Percentiles rank a stretch among this genome's conserved stretches.
phyloP scores from a whole-genome alignment of 1,140 invertebrate species.

The Diachasma alloeum region DNA sequence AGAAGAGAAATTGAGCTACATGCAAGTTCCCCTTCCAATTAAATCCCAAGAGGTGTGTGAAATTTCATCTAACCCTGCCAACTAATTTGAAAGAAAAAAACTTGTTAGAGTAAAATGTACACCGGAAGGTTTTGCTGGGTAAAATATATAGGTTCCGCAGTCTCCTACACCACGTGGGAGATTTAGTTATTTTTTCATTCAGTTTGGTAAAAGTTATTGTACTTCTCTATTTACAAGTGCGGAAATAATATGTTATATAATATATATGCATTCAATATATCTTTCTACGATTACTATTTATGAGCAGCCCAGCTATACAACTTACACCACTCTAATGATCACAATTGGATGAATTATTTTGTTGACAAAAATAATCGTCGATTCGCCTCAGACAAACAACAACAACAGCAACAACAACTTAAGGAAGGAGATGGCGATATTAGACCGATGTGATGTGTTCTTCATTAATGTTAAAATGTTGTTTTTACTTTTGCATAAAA shows the following conservation, averaged over 20 bases:
- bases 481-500: not conserved
- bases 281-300: conserved; percentile 6
- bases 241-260: conserved; percentile 17
- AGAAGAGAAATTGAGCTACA: not conserved
- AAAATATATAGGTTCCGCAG: conserved; percentile 14
- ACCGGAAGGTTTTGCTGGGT: not conserved
- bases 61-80: not conserved
- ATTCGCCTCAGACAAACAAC: conserved; percentile 30
- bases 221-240: conserved; percentile 31
- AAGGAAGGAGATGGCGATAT: conserved; percentile 16
- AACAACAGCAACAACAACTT: conserved; percentile 32
- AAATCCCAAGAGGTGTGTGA: not conserved
- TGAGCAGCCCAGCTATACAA: conserved; percentile 18
- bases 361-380: conserved; percentile 30
- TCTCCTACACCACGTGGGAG: not conserved
- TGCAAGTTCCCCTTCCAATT: not conserved
- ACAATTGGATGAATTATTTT: conserved; percentile 29
- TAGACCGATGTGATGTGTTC: conserved; percentile 25
- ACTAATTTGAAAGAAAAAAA: not conserved
- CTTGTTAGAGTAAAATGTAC: not conserved
- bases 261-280: conserved; percentile 16
- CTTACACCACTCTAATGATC: conserved; percentile 21
- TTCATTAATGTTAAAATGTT: not conserved
- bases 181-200: not conserved
- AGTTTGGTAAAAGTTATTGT: conserved; percentile 28